Conservation (phyloP, 1,140 invertebrate species). For the Gerris buenoi region DNA sequence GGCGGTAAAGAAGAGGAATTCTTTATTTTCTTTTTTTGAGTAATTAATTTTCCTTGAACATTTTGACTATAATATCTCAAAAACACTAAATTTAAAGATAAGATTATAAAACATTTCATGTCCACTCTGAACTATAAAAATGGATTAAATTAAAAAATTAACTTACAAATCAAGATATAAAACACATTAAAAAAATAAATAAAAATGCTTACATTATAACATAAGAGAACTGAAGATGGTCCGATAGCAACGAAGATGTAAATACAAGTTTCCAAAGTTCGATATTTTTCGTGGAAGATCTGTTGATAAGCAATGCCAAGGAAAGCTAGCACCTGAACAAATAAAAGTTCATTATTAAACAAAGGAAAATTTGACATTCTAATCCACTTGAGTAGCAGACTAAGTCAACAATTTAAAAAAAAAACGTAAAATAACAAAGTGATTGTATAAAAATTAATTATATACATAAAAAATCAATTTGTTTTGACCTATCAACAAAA, state of each 20-base stretch:
- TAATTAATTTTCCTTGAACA: no score
- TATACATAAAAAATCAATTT: neutral
- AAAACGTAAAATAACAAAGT: constrained; percentile 46
- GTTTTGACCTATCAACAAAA: neutral
- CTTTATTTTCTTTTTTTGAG: no score
- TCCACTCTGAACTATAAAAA: no score
- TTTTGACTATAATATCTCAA: no score
- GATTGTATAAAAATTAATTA: neutral
- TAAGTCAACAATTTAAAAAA: constrained; percentile 54
- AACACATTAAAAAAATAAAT: constrained; percentile 14
- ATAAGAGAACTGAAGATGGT: constrained; percentile 16
- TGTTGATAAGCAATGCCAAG: constrained; percentile 45
- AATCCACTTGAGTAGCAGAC: neutral
- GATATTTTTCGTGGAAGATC: constrained; percentile 83
- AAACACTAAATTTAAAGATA: no score
- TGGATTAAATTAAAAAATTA: no score
- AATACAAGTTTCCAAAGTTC: constrained; percentile 76
- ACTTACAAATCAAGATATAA: no score
- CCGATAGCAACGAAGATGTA: constrained; percentile 72
- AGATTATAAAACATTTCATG: no score
- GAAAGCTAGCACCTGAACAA: constrained; percentile 30
- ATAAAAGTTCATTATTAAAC: constrained; percentile 3
- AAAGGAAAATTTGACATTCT: neutral
- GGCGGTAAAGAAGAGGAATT: no score
- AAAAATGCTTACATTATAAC: constrained; percentile 13